Evolutionary conservation across 2,888 invertebrate genomes (phyloP), one percentile per base, ranked within the genome.

Genomic region (Crepidodera aurea): DNA sequence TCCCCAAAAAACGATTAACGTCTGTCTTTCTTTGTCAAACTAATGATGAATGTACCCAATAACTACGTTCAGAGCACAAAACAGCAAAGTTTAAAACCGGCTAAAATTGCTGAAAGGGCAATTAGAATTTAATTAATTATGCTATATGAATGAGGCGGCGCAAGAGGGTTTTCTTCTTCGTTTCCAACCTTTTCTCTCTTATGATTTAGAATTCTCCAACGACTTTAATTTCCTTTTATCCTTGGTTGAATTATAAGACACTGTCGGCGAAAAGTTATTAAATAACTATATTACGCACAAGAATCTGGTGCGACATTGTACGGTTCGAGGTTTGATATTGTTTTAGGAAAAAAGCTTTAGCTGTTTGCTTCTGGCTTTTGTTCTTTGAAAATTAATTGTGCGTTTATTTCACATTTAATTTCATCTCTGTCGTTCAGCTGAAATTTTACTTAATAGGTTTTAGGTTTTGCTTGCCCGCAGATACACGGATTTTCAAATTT

Each of bases 91-190:
- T 79, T 77, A 77, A 78, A 73, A 71, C 77, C 75, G 72, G 74
- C 75, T 66, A 73, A 73, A 76, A 77, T 75, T 75, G 79, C 75
- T 66, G 73, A 73, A 76, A 77, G 75, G 75, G 79, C 81, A 81
- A 81, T 81, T 81, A 81, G 79, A 80, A 78, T 81, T 80, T 81
- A 81, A 81, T 81, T 81, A 81, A 81, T 81, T 80, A 81, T 80
- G 78, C 79, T 75, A 74, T 78, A 76, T 80, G 80, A 80, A 81
- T 78, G 78, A 74, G 73, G 68, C 73, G 71, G 70, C 15, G 57
- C 18, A 19, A 39, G 39, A 27, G 18, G 57, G 48, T 75, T 72
- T 71, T 75, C 74, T 71, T 73, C 71, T 71, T 39, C 25, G 48
- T 46, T 48, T 60, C 59, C 13, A 15, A 61, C 64, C 66, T 66